Evolutionary conservation across 1,140 invertebrate genomes (phyloP), one percentile per base, ranked within the genome.

Genomic region (Heliconius eleuchia): DNA sequence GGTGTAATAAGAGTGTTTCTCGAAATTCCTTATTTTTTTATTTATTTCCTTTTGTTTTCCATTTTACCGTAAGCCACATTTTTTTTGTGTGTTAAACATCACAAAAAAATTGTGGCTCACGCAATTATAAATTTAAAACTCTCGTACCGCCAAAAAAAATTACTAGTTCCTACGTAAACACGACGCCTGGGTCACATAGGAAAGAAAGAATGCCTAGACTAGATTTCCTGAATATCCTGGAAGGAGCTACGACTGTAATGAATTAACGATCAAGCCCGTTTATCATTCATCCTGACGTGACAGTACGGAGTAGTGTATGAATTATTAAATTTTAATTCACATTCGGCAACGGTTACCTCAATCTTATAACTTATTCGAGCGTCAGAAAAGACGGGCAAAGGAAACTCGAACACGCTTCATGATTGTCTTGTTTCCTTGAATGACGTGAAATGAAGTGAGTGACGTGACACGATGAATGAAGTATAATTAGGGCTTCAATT

Each of bases 261-360:
- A 23, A 37, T 39, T n/a, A 72, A 39, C 13, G n/a, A 37, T 72
- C 30, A 16, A 72, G 42, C 19, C 57, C 19, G 60, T 71, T 46
- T 42, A 71, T 70, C 60, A 76, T 30, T 34, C 74, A 39, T 11
- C 23, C 23, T 71, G 74, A 76, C 74, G n/a, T 46, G 39, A 34
- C 55, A 30, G 60, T 60, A 71, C 74, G 60, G 42, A 76, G 50
- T 66, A 23, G 37, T 19, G n/a, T 70, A 30, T 76, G 74, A 70
- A 76, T 76, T 76, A 76, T 76, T 71, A 76, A 76, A 71, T 70
- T 76, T 76, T 71, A 76, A 76, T 76, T 76, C 74, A 76, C 74
- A 50, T 70, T 76, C 66, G 23, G 57, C 30, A 72, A 72, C 60
- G 60, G 27, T 11, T 66, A 66, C 60, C 60, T 66, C 11, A 27